Base-by-base conservation (phyloP, 2,888 invertebrate species). In the Oxyscelio sp. region DNA sequence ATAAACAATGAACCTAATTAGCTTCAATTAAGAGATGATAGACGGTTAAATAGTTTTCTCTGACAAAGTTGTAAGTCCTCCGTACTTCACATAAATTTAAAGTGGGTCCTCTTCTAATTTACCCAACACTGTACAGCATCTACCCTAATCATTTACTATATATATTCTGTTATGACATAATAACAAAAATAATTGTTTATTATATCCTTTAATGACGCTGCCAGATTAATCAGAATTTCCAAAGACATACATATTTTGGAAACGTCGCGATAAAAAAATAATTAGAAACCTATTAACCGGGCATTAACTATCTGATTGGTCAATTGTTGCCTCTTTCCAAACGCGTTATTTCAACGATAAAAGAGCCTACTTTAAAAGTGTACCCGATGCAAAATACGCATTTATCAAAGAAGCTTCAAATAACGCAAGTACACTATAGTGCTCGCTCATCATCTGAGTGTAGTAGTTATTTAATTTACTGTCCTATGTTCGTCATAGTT, bases 391-490 rank as follows among this genome's bases (percentile, higher is more conserved):
- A 78, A 85, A 74, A 70, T 82, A 82, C 79, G 82, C 82, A 85
- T 79, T 85, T 85, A 79, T 75, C 79, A 82, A 85, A 79, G 82
- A 80, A 83, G 66, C 83, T 66, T 80, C 56, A 58, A 79, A 83
- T 75, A 77, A 82, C 77, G 59, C 48, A 75, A 63, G 80, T 75
- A 63, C 78, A 70, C 70, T 83, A 85, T 83, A 83, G 82, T 85
- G 75, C 74, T 77, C 83, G 77, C 84, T 84, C 75, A 83, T 88
- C 89, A 87, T 89, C 88, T 86, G 83, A 88, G 87, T 87, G 89
- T 86, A 85, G 90, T 89, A 92, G 91, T 93, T 93, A 93, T 93
- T 87, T 92, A 93, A 93, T 93, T 93, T 92, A 92, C 91, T 85
- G 91, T 90, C 91, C 91, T 90, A 91, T 89, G 90, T 90, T 92